These are phyloP conservation scores for Euplagia quadripunctaria DNA, from an alignment of 2,888 invertebrate genomes.

Conservation along the genomic window DNA sequence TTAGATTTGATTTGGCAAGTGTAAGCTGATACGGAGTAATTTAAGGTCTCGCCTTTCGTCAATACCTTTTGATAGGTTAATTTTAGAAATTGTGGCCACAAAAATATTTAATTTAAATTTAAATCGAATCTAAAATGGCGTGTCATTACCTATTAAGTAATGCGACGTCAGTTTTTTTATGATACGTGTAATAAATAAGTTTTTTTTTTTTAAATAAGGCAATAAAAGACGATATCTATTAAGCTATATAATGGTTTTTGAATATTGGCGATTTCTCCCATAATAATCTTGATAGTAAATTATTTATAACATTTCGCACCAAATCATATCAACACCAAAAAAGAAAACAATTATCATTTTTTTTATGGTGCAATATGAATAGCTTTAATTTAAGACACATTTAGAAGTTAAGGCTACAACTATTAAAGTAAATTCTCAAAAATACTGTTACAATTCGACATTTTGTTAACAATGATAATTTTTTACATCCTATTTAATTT, in stretches of 20 bases:
- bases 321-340: no score
- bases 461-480: conserved; percentile 45
- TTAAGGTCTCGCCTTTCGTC: background rate
- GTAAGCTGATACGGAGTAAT: conserved; percentile 7
- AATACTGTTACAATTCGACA: conserved; percentile 51
- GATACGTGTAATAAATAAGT: background rate
- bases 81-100: background rate
- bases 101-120: background rate
- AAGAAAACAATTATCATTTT: background rate
- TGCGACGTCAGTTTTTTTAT: background rate
- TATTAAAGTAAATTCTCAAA: conserved; percentile 47
- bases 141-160: no score
- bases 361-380: conserved; percentile 14
- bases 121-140: no score
- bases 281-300: background rate
- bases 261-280: background rate
- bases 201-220: background rate
- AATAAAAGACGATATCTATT: background rate
- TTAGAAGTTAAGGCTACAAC: conserved; percentile 30
- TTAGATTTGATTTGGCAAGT: background rate
- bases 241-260: background rate
- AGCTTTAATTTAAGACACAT: conserved; percentile 15
- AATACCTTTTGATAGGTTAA: background rate
- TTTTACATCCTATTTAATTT: conserved; percentile 26
- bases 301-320: no score